Conservation (phyloP, 2,888 invertebrate species). For the Caenorhabditis sp. region DNA sequence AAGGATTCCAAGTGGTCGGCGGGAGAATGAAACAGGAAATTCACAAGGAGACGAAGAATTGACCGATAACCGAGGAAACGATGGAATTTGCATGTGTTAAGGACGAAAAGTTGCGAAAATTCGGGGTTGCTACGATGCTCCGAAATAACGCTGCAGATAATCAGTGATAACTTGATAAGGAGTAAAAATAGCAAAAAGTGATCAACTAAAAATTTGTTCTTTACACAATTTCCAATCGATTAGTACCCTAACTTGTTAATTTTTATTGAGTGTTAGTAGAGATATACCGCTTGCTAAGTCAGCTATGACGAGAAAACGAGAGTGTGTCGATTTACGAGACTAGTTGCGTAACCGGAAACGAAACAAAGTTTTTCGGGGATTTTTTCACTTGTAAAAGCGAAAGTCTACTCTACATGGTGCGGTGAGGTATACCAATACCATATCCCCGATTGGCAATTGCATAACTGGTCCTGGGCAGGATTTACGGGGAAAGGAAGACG, state of each 20-base stretch:
- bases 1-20: background rate
- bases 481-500: background rate
- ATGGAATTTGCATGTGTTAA: background rate
- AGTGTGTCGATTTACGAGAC: constrained; percentile 5
- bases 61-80: background rate
- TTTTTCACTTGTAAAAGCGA: constrained; percentile 12
- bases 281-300: background rate
- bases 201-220: too few relatives aligned
- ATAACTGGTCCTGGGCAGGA: constrained; percentile 37
- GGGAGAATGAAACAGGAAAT: background rate
- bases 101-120: background rate
- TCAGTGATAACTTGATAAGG: background rate
- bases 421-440: too few relatives aligned
- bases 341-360: constrained; percentile 49
- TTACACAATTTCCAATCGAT: background rate
- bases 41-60: background rate
- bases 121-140: background rate
- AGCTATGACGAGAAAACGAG: background rate
- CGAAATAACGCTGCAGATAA: background rate
- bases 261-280: background rate
- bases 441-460: constrained; percentile 2
- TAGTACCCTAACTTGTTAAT: background rate
- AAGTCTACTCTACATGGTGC: too few relatives aligned
- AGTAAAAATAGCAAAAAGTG: too few relatives aligned
- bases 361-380: background rate